Percentiles rank a stretch among this genome's conserved stretches.
Conservation (phyloP, 2,113 vertebrate species). For the Myocastor coypus region DNA sequence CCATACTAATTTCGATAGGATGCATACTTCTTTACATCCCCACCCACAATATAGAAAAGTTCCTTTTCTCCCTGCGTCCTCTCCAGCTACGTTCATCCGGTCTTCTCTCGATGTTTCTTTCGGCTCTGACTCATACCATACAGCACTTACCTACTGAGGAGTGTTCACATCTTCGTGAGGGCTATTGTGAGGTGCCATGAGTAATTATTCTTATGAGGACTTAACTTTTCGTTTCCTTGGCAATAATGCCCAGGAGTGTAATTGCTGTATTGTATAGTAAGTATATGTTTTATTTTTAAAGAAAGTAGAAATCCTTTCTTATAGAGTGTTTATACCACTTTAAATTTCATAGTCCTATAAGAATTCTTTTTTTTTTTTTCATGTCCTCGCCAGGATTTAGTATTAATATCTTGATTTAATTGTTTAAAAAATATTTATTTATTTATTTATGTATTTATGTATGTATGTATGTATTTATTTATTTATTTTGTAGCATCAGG, state of each 20-base stretch:
- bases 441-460: too few species aligned
- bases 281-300: not conserved
- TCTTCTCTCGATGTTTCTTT: too few species aligned
- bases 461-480: not conserved
- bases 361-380: not conserved
- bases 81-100: too few species aligned
- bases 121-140: too few species aligned
- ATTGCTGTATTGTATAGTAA: not conserved
- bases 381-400: not conserved
- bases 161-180: not conserved
- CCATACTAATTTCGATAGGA: not conserved
- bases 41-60: not conserved
- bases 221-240: constrained; percentile 10
- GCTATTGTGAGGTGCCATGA: not conserved
- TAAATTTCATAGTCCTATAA: not conserved
- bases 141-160: not conserved
- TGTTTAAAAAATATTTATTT: not conserved
- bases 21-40: not conserved
- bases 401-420: too few species aligned
- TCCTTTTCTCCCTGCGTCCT: too few species aligned
- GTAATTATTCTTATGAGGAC: not conserved
- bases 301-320: not conserved
- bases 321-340: not conserved
- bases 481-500: too few species aligned
- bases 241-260: not conserved